Evolutionary conservation across 2,797 vertebrate species (phyloP).

Genomic region (Eremophila alpestris): DNA sequence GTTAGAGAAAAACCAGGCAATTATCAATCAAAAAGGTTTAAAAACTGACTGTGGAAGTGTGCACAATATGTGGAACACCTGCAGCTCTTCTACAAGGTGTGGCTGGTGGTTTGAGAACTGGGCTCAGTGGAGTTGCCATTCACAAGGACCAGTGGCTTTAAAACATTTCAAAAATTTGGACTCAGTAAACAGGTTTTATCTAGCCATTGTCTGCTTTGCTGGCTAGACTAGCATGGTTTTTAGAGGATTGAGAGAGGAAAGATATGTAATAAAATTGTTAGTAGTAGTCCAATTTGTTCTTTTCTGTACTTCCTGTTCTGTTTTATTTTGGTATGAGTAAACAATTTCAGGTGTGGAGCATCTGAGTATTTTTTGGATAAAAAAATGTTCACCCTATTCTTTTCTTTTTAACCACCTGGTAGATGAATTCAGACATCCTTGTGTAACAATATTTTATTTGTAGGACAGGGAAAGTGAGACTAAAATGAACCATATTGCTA

Average conservation of each 20-base stretch:
- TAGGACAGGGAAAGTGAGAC: neutral
- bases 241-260: neutral
- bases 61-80: neutral
- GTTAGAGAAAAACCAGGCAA: neutral
- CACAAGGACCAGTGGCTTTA: neutral
- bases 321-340: neutral
- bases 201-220: neutral
- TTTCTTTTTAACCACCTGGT: neutral
- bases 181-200: neutral
- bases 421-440: neutral
- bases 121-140: neutral
- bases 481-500: neutral
- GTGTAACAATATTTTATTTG: neutral
- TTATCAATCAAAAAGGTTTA: neutral
- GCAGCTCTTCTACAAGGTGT: neutral
- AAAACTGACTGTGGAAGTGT: neutral
- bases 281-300: neutral
- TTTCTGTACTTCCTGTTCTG: neutral
- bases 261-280: neutral
- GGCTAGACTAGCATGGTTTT: neutral
- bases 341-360: neutral
- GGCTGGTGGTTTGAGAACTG: neutral
- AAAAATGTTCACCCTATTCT: neutral
- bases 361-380: neutral
- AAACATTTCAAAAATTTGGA: neutral